Evolutionary conservation across 2,888 invertebrate species (phyloP), one percentile per base, ranked within the genome.

Genomic region (Chloroclystis v-ata): DNA sequence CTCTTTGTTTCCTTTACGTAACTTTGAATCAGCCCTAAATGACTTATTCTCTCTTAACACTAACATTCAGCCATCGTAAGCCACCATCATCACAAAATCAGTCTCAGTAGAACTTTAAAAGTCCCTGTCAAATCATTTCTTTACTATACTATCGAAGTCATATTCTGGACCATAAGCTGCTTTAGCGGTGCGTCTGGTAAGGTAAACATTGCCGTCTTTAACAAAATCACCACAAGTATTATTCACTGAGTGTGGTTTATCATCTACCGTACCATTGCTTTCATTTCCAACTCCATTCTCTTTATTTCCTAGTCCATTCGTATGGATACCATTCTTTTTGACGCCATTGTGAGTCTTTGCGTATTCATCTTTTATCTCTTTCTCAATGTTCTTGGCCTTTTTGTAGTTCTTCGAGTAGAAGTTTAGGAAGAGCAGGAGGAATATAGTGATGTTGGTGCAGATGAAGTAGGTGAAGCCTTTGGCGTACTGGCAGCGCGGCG

Each of bases 401-500:
- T 80, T 84, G 69, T 92, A 93, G 52, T 89, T 90, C 48, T 88
- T 89, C 0, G 89, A 67, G 67, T 93, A 93, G 69, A 93, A 93
- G 58, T 91, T 90, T 30, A 90, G 86, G 67, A 93, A 93, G 28
- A 93, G 82, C 57, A 91, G 89, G 0, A 92, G 80, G 64, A 92
- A 93, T 20, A 92, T 82, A 0, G 78, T 71, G 0, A 92, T 87
- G 66, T 92, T 92, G 9, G 89, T 69, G 1, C 84, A 78, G 75
- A 76, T 87, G 53, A 86, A 86, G 60, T 87, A 87, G 0, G 91
- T 89, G 49, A 92, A 81, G 0, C 86, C 78, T 43, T 89, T 87
- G 0, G 92, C 91, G 55, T 90, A 90, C 60, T 91, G 90, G 61
- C 91, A 91, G 52, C 90, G 90, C 48, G 90, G 89, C 0, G 85